phyloP scores from a whole-genome alignment of 2,113 vertebrate species.

The Eublepharis macularius region DNA sequence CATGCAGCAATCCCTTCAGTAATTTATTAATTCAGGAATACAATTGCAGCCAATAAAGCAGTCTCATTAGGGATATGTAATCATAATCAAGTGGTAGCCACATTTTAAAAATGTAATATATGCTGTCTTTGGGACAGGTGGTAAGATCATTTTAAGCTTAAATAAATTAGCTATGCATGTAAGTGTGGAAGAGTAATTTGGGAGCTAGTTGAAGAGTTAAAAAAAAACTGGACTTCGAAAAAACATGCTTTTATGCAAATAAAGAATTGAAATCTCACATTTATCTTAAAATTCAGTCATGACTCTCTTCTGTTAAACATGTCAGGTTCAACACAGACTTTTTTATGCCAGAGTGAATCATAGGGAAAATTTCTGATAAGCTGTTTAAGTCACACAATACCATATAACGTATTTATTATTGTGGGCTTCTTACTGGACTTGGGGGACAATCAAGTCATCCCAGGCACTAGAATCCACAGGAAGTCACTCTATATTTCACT shows the following conservation, averaged over 20 bases:
- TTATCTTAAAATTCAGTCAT: background rate
- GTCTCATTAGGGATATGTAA: conserved; percentile 1
- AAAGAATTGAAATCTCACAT: background rate
- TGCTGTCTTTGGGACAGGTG: background rate
- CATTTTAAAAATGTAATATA: background rate
- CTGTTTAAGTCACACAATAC: background rate
- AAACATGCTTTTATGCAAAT: background rate
- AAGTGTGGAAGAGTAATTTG: background rate
- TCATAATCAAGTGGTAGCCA: conserved; percentile 18
- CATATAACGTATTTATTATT: background rate
- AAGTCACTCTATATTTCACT: background rate
- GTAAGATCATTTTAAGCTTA: background rate
- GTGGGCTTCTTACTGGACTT: background rate
- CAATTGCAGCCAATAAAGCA: conserved; percentile 3
- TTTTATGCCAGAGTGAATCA: background rate
- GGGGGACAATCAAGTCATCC: background rate
- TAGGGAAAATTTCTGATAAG: background rate
- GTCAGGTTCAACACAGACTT: background rate
- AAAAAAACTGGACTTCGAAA: background rate
- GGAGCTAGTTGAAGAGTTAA: background rate
- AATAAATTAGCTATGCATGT: background rate
- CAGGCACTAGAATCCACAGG: background rate
- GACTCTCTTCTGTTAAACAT: background rate
- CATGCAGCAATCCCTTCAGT: background rate
- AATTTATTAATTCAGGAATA: background rate